These are phyloP conservation scores for Drosophila biarmipes DNA, from an alignment of 1,140 invertebrate species.

Conservation along the genomic window DNA sequence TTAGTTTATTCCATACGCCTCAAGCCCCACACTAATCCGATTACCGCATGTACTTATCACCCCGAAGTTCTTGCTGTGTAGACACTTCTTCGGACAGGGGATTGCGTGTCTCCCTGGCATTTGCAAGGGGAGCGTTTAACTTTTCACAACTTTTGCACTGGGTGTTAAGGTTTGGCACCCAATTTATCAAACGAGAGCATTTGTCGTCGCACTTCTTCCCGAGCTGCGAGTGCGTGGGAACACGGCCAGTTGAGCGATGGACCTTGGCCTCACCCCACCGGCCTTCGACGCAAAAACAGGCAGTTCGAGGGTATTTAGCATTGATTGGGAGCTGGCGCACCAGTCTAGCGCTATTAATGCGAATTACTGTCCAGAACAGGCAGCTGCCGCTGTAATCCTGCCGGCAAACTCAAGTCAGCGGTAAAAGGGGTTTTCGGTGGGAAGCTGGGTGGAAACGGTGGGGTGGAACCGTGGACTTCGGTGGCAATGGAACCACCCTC, in stretches of 20 bases:
- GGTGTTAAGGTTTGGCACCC: constrained; percentile 68
- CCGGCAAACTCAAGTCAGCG: constrained; percentile 57
- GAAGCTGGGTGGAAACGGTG: constrained; percentile 20
- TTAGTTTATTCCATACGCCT: constrained; percentile 19
- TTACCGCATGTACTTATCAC: constrained; percentile 32
- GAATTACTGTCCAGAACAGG: constrained; percentile 59
- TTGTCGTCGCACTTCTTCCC: constrained; percentile 61
- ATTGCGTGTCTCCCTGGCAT: constrained; percentile 66
- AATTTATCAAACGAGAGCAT: constrained; percentile 71
- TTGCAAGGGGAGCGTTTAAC: constrained; percentile 71
- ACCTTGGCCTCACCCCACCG: constrained; percentile 5
- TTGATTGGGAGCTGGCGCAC: constrained; percentile 48
- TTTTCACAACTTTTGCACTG: constrained; percentile 70
- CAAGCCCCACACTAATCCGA: constrained; percentile 27
- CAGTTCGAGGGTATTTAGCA: constrained; percentile 14
- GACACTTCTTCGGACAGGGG: background rate
- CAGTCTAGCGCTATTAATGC: constrained; percentile 76
- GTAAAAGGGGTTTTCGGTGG: constrained; percentile 32
- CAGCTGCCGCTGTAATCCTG: constrained; percentile 72
- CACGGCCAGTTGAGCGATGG: constrained; percentile 51
- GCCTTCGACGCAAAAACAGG: background rate
- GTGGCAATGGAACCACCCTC: constrained; percentile 39
- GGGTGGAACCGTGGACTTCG: constrained; percentile 1
- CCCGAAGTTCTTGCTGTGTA: constrained; percentile 39
- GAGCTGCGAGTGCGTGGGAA: constrained; percentile 68